Base-by-base conservation (phyloP, 2,797 vertebrate species). In the Hydrolagus colliei region DNA sequence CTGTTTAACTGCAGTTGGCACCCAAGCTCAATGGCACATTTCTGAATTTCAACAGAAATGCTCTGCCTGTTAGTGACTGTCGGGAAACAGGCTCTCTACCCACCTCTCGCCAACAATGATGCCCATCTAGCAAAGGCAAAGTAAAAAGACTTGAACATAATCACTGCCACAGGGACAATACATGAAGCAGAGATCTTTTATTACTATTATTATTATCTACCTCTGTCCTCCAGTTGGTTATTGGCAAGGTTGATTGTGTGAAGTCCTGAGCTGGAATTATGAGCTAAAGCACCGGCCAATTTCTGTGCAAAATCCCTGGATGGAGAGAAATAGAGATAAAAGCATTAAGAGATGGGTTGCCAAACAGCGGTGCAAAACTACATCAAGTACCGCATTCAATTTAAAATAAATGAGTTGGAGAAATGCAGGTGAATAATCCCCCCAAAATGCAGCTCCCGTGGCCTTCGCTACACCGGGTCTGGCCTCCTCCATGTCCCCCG, bases 241-340 rank as follows among this genome's bases (percentile, higher is more conserved):
- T 96, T 97, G 88, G 97, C 95, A 89, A 99, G 97, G 94, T 98
- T 97, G 90, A 99, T 95, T 0, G 94, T 96, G 89, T 96, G 93
- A 88, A 99, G 96, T 94, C 96, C 97, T 94, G 97, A 98, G 96
- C 87, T 94, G 88, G 95, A 90, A 91, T 98, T 98, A 86, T 96
- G 96, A 77, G 95, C 93, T 87, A 99, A 93, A 87, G 97, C 96
- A 89, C 90, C 91, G 86, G 97, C 95, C 86, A 99, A 92, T 90
- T 98, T 99, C 92, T 98, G 97, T 88, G 97, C 96, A 95, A 98
- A 98, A 92, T 98, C 97, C 87, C 97, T 98, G 91, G 63, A 91
- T 89, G 86, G 20, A 86, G 86, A 89, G 86, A 87, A 86, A 67
- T 78, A 84, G 10, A 18, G 35, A 27, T 73, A 73, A 41, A 68